Base-by-base conservation (phyloP, 2,113 vertebrate species). In the Atherinomorus stipes region DNA sequence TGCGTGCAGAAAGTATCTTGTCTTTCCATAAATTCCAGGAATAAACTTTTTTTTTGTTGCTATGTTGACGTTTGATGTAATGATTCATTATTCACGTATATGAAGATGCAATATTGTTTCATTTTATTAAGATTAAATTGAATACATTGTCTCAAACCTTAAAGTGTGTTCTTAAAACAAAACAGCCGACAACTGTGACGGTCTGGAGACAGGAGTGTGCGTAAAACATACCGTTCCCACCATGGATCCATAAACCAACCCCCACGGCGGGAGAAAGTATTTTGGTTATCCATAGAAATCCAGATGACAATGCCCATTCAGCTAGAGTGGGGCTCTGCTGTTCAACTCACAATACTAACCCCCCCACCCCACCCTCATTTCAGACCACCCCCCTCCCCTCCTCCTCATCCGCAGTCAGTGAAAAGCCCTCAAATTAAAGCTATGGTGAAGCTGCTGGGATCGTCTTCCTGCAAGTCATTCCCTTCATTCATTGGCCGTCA, bases 271-370 rank as follows among this genome's bases (percentile, higher is more conserved):
- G 88, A 90, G 85, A 90, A 86, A 86, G 91, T 89, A 92, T 91
- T 94, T 92, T 91, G 83, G 87, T 88, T 80, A 74, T 81, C 88
- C 86, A 90, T 90, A 90, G 91, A 93, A 93, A 92, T 90, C 87
- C 87, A 89, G 86, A 94, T 92, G 89, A 93, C 92, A 94, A 94
- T 91, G 71, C 84, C 90, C 81, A 88, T 93, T 93, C 90, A 91
- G 69, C 79, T 23, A 57, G 84, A 89, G 81, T 87, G 90, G 89
- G 87, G 75, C 85, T 89, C 89, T 68, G 87, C 91, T 89, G 88
- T 85, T 90, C 87, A 81, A 40, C 86, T 85, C 85, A 92, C 88
- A 91, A 90, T 90, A 85, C 88, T 56, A 45, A 58, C 69, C 58
- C 60, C n/a, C 74, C 79, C 60, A 59, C 52, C 16, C 21, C 67